Conservation (phyloP, 2,888 invertebrate genomes). For the Rotaria macrura region DNA sequence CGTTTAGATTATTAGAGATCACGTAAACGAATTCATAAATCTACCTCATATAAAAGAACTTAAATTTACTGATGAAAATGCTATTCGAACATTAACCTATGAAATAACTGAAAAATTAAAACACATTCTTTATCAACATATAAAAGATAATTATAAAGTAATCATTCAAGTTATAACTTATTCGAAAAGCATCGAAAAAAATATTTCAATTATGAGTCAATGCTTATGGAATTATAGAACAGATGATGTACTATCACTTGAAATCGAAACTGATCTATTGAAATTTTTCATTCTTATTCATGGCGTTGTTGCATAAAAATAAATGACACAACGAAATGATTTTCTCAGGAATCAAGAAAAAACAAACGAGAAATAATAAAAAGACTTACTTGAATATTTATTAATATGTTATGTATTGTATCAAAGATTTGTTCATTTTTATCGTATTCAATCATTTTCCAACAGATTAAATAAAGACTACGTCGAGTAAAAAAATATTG, state of each 20-base stretch:
- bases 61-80: neutral
- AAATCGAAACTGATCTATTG: neutral
- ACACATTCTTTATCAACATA: neutral
- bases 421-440: constrained; percentile 65
- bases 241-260: neutral
- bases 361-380: neutral
- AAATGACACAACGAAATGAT: no score
- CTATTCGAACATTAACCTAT: neutral
- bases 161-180: neutral
- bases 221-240: constrained; percentile 12
- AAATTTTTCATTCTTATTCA: neutral
- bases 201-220: neutral
- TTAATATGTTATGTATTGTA: constrained; percentile 83
- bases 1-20: neutral
- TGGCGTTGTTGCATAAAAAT: neutral
- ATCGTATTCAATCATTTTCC: constrained; percentile 77
- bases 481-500: constrained; percentile 92
- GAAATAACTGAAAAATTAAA: neutral
- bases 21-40: neutral
- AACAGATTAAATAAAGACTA: constrained; percentile 83
- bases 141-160: neutral
- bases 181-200: neutral
- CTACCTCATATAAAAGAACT: neutral
- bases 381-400: constrained; percentile 70
- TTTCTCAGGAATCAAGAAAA: neutral